These are phyloP conservation scores for Marasmarcha lunaedactyla DNA, from an alignment of 2,888 invertebrate genomes.

Conservation along the genomic window DNA sequence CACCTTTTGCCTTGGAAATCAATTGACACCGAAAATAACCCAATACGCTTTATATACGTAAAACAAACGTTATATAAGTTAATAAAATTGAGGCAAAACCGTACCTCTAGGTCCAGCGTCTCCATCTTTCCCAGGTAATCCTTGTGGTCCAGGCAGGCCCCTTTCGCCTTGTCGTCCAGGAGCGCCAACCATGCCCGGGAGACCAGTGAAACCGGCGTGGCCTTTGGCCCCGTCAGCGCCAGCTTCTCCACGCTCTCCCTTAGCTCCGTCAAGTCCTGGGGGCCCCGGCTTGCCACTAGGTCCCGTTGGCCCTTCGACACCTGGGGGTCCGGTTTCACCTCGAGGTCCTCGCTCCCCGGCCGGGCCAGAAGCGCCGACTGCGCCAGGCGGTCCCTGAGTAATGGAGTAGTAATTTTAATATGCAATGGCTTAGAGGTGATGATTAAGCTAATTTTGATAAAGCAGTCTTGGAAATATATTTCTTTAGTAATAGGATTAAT, in stretches of 20 bases:
- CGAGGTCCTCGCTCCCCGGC: constrained; percentile 79
- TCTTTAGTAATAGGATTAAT: too few species aligned
- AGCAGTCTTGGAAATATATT: too few species aligned
- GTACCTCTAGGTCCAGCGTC: constrained; percentile 78
- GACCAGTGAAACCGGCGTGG: constrained; percentile 84
- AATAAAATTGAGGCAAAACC: too few species aligned
- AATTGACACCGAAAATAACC: too few species aligned
- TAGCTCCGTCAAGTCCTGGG: constrained; percentile 79
- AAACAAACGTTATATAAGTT: too few species aligned
- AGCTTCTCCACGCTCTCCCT: constrained; percentile 70
- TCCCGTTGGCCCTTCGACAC: constrained; percentile 82
- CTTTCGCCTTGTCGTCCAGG: constrained; percentile 77
- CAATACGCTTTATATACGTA: too few species aligned
- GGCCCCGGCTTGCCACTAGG: constrained; percentile 82
- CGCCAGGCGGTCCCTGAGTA: constrained; percentile 77
- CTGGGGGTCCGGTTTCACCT: constrained; percentile 81
- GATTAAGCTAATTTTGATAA: too few species aligned
- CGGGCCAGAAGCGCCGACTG: constrained; percentile 74
- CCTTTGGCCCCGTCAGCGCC: constrained; percentile 84
- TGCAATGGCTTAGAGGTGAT: too few species aligned
- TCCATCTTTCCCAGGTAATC: constrained; percentile 82
- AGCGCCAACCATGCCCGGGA: constrained; percentile 83
- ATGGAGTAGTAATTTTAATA: constrained; percentile 2
- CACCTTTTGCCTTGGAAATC: too few species aligned
- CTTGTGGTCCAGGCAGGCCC: constrained; percentile 73